phyloP scores from a whole-genome alignment of 2,113 vertebrate genomes.

The Craseonycteris thonglongyai region DNA sequence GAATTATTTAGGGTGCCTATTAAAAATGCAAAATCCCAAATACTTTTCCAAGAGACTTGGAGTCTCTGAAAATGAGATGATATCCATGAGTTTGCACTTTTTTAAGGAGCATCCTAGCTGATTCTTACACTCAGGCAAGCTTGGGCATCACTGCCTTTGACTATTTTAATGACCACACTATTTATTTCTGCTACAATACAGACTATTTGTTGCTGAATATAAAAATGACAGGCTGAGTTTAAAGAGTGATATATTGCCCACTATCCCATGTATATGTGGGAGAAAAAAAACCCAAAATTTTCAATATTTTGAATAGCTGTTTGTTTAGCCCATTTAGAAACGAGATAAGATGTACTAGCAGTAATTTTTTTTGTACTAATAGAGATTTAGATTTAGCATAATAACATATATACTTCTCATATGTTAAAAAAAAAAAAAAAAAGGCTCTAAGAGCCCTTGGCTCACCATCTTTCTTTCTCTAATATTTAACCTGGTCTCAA shows the following conservation, averaged over 20 bases:
- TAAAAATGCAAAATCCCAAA: slow-evolving; percentile 6
- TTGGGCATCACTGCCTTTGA: neutral
- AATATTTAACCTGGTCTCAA: neutral
- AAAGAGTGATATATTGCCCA: neutral
- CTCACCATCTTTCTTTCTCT: neutral
- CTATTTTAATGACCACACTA: neutral
- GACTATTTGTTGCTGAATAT: neutral
- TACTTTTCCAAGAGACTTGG: neutral
- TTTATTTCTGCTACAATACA: neutral
- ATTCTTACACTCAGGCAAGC: neutral
- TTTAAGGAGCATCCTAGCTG: neutral
- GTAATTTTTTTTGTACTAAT: too few species aligned
- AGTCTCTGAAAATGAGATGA: neutral
- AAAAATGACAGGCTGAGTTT: neutral
- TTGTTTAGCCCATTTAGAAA: neutral
- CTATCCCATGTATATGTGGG: neutral
- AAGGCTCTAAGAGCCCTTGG: neutral
- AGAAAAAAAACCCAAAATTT: neutral
- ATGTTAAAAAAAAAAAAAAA: neutral
- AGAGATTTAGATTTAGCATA: neutral
- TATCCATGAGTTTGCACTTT: neutral
- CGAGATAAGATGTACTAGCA: neutral
- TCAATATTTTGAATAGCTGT: neutral
- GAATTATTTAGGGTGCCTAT: neutral
- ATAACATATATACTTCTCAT: neutral